These are phyloP conservation scores for Atrina japonica DNA, from an alignment of 2,888 invertebrate species.

Conservation along the genomic window DNA sequence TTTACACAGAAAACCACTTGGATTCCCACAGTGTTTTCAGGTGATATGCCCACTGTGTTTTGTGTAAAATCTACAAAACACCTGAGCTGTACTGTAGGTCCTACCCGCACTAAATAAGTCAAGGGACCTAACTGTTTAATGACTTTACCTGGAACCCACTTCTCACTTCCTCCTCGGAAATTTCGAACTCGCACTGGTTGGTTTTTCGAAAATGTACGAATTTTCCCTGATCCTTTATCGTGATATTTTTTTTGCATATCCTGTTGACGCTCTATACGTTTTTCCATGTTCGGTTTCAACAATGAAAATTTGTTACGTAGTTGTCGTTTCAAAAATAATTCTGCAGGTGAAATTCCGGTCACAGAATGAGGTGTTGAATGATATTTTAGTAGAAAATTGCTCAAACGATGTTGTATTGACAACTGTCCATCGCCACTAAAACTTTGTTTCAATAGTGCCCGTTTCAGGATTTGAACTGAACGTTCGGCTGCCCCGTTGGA, in stretches of 20 bases:
- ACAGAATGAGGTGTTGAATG: conserved; percentile 36
- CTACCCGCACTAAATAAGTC: no score
- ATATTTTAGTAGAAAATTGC: conserved; percentile 39
- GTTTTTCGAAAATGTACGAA: no score
- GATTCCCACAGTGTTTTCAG: no score
- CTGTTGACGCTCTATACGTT: not conserved
- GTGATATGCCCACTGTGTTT: no score
- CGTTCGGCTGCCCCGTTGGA: conserved; percentile 50
- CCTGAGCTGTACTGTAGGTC: no score
- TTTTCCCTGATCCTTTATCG: no score
- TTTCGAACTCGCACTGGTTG: no score
- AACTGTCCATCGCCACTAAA: conserved; percentile 19
- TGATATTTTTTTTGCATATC: not conserved
- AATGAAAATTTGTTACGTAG: conserved; percentile 28
- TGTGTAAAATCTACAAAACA: no score
- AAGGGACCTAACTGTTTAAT: no score
- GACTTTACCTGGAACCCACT: no score
- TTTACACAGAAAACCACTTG: no score
- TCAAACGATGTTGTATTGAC: conserved; percentile 30
- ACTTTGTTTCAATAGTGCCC: conserved; percentile 29
- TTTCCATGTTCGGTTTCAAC: conserved; percentile 5
- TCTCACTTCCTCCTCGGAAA: no score
- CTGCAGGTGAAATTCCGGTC: conserved; percentile 35
- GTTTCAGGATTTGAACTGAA: conserved; percentile 44
- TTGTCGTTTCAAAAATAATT: conserved; percentile 40